A percentile compares a stretch with the other conserved stretches of the same genome.
phyloP scores from a whole-genome alignment of 1,140 invertebrate genomes.

The Gerris buenoi region DNA sequence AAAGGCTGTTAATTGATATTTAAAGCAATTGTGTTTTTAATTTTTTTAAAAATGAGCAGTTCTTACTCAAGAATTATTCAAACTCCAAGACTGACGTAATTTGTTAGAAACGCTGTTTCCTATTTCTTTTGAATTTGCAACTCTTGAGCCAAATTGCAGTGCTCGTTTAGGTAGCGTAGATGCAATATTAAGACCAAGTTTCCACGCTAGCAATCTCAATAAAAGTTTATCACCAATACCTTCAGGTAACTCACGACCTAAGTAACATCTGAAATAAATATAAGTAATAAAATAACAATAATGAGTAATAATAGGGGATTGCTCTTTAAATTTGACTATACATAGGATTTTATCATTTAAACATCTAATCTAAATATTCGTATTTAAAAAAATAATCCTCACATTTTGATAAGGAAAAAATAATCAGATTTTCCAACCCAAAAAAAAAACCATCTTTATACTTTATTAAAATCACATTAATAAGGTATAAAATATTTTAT shows the following conservation, averaged over 20 bases:
- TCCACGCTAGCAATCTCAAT: conserved; percentile 57
- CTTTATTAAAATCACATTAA: too few species aligned
- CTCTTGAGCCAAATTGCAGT: conserved; percentile 93
- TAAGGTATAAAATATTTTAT: too few species aligned
- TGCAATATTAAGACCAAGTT: conserved; percentile 49
- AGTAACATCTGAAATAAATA: conserved; percentile 35
- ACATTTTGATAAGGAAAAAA: too few species aligned
- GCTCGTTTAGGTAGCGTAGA: conserved; percentile 72
- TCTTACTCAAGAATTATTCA: too few species aligned
- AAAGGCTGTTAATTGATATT: too few species aligned
- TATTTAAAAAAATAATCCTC: too few species aligned
- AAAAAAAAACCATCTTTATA: too few species aligned
- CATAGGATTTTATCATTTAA: neutral
- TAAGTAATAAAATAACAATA: neutral
- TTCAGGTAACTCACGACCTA: conserved; percentile 41
- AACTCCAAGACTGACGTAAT: conserved; percentile 13
- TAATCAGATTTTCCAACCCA: too few species aligned
- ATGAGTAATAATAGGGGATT: neutral
- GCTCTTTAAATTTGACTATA: neutral
- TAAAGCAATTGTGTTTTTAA: too few species aligned
- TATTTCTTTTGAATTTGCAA: conserved; percentile 84
- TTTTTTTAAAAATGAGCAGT: too few species aligned
- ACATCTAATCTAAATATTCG: neutral
- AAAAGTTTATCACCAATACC: conserved; percentile 90
- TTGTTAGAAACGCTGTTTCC: conserved; percentile 51